These are phyloP conservation scores for Tiliqua scincoides DNA, from an alignment of 2,113 vertebrate genomes.

Conservation along the genomic window DNA sequence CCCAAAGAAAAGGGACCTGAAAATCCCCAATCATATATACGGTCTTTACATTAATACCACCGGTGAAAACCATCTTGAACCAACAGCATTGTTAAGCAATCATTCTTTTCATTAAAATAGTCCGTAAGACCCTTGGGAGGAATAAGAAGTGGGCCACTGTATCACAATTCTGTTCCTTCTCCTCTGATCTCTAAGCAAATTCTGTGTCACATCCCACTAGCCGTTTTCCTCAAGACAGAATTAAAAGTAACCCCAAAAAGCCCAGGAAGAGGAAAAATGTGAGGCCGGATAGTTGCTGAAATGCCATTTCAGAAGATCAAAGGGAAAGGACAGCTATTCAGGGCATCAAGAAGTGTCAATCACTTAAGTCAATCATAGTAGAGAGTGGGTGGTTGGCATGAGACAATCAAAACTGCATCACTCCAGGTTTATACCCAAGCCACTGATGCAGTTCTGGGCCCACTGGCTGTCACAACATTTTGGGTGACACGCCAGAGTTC, in stretches of 20 bases:
- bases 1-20: conserved; percentile 31
- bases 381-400: too few species aligned
- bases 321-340: conserved; percentile 56
- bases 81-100: conserved; percentile 22
- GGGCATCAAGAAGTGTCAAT: conserved; percentile 7
- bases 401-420: too few species aligned
- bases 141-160: conserved; percentile 25
- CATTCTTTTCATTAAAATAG: conserved; percentile 48
- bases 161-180: conserved; percentile 23
- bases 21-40: background rate
- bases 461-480: too few species aligned
- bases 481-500: too few species aligned
- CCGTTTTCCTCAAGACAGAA: conserved; percentile 1
- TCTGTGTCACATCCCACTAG: background rate
- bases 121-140: background rate
- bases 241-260: conserved; percentile 51
- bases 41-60: conserved; percentile 29
- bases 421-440: too few species aligned
- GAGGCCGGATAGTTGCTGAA: conserved; percentile 35
- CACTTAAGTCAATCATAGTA: background rate
- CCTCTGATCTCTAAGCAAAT: conserved; percentile 20
- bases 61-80: conserved; percentile 43
- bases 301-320: conserved; percentile 55
- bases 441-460: too few species aligned
- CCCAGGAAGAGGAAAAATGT: background rate